Evolutionary conservation across 2,113 vertebrate species (phyloP), one percentile per base, ranked within the genome.

Genomic region (Nerophis ophidion): DNA sequence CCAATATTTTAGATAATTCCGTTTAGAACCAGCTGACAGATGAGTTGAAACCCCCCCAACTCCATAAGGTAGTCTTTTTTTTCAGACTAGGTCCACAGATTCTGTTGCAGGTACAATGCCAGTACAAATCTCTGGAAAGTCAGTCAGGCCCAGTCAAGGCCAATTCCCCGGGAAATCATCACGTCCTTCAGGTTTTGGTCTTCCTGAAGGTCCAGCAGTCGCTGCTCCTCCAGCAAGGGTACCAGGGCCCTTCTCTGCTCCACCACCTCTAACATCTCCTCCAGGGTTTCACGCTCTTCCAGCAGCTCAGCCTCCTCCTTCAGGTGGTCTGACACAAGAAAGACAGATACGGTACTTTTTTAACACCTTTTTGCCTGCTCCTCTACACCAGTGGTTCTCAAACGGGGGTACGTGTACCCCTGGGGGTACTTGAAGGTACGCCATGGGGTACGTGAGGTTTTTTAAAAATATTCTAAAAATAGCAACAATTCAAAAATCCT

Each of bases 261-360:
- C 69, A 98, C 94, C 55, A 99, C 94, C 9, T 97, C 94, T 72
- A 99, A 81, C 97, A 99, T 98, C 88, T 98, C 95, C 0, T 93
- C 93, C 79, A 99, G 86, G 81, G 98, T 93, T 75, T 81, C 83
- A 66, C 93, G 93, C 84, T 99, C 97, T 75, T 97, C 93, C 0
- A 83, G 78, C 63, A 99, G 82, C 84, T 98, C 92, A 62, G 87
- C 86, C 15, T 93, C 92, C 0, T 86, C 90, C 85, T 99, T 99
- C 74, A 97, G 85, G 49, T 95, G 90, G 84, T 98, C 97, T 98
- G 83, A 1, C 6, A 14, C 12, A 46, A 33, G n/a, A 12, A 14
- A n/a, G 19, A 46, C 40, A 11, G 10, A 26, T 26, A 26, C 26
- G 26, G 26, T 26, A 26, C 26, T 26, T 26, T 26, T 26, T 26